A percentile compares a stretch with the other conserved stretches of the same genome.
These are phyloP conservation scores for Pseudococcus longispinus DNA, from an alignment of 2,888 invertebrate species.

Conservation along the genomic window DNA sequence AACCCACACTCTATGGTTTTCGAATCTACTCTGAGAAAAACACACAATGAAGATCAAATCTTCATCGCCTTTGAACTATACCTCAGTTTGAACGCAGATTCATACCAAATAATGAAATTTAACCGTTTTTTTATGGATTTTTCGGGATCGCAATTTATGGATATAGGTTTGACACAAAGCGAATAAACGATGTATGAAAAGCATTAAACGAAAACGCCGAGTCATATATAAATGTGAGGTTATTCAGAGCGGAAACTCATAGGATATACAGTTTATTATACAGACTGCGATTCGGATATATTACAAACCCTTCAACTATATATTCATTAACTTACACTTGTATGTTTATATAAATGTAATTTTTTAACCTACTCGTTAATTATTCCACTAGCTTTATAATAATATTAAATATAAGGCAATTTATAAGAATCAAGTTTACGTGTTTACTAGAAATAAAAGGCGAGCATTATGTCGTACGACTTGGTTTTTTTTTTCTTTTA, in stretches of 20 bases:
- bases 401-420: background rate
- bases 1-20: background rate
- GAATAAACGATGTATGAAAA: constrained; percentile 25
- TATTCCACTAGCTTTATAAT: background rate
- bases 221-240: constrained; percentile 9
- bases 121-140: constrained; percentile 15
- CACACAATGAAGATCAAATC: background rate
- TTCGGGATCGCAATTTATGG: constrained; percentile 15
- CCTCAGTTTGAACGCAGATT: background rate
- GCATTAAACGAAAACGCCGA: constrained; percentile 28
- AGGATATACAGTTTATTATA: constrained; percentile 34
- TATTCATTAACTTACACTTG: constrained; percentile 15
- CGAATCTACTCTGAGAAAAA: background rate
- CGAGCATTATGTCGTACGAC: background rate
- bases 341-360: constrained; percentile 14
- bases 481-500: background rate
- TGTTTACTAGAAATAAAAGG: background rate
- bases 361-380: background rate
- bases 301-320: constrained; percentile 29
- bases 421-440: background rate
- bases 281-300: constrained; percentile 13
- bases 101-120: background rate
- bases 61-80: background rate
- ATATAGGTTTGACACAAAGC: constrained; percentile 10
- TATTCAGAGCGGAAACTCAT: constrained; percentile 44